phyloP scores from a whole-genome alignment of 2,797 vertebrate genomes.

The Dryobates pubescens region DNA sequence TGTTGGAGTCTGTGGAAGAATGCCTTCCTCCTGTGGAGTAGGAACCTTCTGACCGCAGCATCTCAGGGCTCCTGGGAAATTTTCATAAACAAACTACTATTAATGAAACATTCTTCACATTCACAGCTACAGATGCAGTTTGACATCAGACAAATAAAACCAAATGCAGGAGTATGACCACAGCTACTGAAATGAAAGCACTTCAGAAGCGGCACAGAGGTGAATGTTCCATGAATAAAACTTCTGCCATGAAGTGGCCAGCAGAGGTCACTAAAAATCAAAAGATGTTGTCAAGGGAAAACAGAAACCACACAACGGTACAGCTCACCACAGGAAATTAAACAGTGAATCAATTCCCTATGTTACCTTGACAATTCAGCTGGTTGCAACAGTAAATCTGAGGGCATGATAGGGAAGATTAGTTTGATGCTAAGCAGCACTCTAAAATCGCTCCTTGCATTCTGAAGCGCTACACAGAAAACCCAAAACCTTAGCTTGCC shows the following conservation, averaged over 20 bases:
- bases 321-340: neutral
- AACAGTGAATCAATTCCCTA: slow-evolving; percentile 46
- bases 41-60: slow-evolving; percentile 79
- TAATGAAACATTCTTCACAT: neutral
- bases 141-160: neutral
- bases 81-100: slow-evolving; percentile 30
- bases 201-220: neutral
- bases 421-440: neutral
- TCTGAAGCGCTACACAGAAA: neutral
- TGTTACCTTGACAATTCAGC: slow-evolving; percentile 32
- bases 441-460: neutral
- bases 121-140: neutral
- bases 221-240: neutral
- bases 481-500: neutral
- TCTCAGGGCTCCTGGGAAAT: slow-evolving; percentile 82
- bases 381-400: slow-evolving; percentile 1
- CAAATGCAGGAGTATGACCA: neutral
- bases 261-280: slow-evolving; percentile 70
- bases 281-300: slow-evolving; percentile 45
- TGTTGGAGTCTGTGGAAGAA: slow-evolving; percentile 89
- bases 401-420: neutral
- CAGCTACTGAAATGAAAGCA: slow-evolving; percentile 47
- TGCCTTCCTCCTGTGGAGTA: slow-evolving; percentile 84
- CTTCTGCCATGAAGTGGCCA: slow-evolving; percentile 44
- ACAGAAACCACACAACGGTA: neutral